phyloP scores from a whole-genome alignment of 2,888 invertebrate genomes.

The Oscheius myriophilus region DNA sequence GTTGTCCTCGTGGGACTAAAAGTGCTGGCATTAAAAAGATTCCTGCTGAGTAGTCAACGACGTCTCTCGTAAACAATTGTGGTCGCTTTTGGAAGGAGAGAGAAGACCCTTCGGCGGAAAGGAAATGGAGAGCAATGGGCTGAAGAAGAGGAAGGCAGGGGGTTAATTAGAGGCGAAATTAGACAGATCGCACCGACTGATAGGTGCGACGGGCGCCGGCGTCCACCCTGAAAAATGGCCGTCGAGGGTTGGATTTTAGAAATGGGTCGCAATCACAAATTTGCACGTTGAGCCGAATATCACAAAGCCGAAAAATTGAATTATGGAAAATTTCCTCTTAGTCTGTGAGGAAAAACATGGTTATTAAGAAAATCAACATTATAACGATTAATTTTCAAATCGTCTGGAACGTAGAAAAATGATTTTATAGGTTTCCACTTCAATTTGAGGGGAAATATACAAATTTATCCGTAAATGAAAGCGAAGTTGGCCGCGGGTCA shows the following conservation, averaged over 20 bases:
- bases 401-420: no score
- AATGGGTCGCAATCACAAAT: background rate
- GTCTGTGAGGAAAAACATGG: no score
- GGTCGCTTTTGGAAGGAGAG: background rate
- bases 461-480: no score
- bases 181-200: slow-evolving; percentile 9
- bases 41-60: slow-evolving; percentile 1
- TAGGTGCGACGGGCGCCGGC: background rate
- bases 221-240: background rate
- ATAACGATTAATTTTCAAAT: no score
- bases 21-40: slow-evolving; percentile 29
- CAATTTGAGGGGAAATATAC: no score
- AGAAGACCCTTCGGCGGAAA: background rate
- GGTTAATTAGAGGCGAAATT: slow-evolving; percentile 2
- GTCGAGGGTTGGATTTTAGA: background rate
- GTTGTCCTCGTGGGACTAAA: slow-evolving; percentile 25
- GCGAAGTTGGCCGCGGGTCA: no score
- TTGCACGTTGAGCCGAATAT: background rate
- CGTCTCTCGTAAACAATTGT: no score
- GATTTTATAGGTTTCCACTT: no score
- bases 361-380: no score
- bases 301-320: no score
- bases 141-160: background rate
- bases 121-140: background rate
- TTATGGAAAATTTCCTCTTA: no score